Evolutionary conservation across 2,797 vertebrate genomes (phyloP).

Genomic region (Cossypha caffra): DNA sequence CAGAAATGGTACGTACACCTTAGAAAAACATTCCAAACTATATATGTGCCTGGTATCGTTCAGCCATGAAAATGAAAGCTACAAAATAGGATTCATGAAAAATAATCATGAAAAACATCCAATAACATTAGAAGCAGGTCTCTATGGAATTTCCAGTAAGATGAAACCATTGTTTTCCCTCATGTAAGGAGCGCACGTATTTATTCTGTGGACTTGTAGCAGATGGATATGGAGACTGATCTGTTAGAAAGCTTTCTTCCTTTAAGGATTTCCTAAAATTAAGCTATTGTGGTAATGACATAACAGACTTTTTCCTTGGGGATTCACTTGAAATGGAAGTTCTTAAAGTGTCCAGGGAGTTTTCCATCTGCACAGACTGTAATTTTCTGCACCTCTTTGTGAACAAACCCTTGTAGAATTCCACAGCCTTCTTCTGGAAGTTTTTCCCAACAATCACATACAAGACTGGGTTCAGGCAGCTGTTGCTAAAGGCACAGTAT

Average conservation of each 20-base stretch:
- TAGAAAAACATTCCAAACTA: neutral
- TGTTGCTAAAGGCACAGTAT: slow-evolving; percentile 85
- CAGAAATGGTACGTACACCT: neutral
- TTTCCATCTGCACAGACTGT: slow-evolving; percentile 42
- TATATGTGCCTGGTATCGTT: neutral
- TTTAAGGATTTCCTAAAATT: neutral
- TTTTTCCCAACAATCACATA: slow-evolving; percentile 89
- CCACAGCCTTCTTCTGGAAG: slow-evolving; percentile 82
- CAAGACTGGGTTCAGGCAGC: slow-evolving; percentile 88
- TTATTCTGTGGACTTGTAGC: neutral
- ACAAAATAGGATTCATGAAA: neutral
- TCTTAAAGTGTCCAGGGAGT: slow-evolving; percentile 66
- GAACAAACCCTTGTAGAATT: slow-evolving; percentile 64
- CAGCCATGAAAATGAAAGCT: neutral
- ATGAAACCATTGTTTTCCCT: neutral
- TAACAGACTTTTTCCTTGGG: slow-evolving; percentile 30
- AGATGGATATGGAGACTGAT: neutral
- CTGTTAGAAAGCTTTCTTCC: neutral
- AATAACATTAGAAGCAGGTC: neutral
- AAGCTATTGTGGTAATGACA: neutral
- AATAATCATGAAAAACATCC: neutral
- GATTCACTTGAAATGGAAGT: slow-evolving; percentile 72
- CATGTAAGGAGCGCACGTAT: neutral
- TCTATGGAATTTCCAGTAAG: neutral
- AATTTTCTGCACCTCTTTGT: slow-evolving; percentile 15